Evolutionary conservation across 2,797 vertebrate genomes (phyloP), one percentile per base, ranked within the genome.

Genomic region (Epinephelus awoara): DNA sequence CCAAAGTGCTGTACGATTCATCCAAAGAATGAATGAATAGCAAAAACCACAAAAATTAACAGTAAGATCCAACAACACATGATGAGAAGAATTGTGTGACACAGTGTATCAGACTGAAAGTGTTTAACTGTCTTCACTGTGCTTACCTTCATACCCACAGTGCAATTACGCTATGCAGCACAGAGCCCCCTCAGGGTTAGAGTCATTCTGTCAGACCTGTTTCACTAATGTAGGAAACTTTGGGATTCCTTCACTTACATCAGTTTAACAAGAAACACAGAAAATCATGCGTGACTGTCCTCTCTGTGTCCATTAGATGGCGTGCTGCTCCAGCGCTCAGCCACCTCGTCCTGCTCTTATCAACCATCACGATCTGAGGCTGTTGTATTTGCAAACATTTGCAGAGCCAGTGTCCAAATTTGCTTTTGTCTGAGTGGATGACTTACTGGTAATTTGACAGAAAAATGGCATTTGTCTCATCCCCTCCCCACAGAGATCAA

Each of bases 251-350:
- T 66, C 57, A 29, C 67, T 51, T 58, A 76, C 80, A 67, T 88
- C 80, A 42, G 0, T 72, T 75, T 3, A 44, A 6, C 27, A 19
- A 57, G 3, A 63, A 10, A 27, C 44, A 18, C n/a, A 52, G 27
- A 52, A 67, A 67, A 58, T 2, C 18, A 57, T 19, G 2, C 15
- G 1, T 14, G 46, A 18, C 29, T 1, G 3, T 80, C 27, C 76
- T 25, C 4, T 18, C 6, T 44, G 18, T 62, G 67, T 71, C 93
- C 93, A 79, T 42, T 82, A 93, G 93, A 91, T 92, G 93, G 92
- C 65, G 54, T 25, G 3, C 79, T 85, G 27, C 67, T 82, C 34
- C 74, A 73, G 21, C 15, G 1, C 47, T 80, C 17, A 69, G 44
- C 55, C 6, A 0, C 18, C 9, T 49, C 50, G 10, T 55, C 23